Evolutionary conservation across 2,888 invertebrate genomes (phyloP).

Genomic region (Eupeodes luniger): DNA sequence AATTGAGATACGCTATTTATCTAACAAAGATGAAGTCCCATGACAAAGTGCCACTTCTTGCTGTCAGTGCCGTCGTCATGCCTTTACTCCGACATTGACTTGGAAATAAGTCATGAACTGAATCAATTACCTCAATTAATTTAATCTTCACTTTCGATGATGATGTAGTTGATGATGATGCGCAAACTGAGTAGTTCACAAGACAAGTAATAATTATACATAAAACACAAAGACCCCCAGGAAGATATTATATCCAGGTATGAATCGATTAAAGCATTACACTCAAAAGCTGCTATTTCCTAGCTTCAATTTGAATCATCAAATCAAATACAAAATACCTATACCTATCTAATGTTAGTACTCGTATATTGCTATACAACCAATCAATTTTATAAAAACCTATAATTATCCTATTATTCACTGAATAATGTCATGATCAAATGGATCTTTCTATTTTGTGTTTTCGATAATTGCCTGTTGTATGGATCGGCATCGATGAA

Average conservation of each 20-base stretch:
- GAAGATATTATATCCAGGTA: constrained; percentile 8
- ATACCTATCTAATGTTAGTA: constrained; percentile 25
- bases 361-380: constrained; percentile 17
- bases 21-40: constrained; percentile 40
- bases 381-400: constrained; percentile 69
- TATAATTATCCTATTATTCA: constrained; percentile 75
- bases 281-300: constrained; percentile 19
- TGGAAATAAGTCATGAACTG: constrained; percentile 66
- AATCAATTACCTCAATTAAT: constrained; percentile 73
- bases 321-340: background rate
- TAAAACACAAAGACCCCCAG: constrained; percentile 45
- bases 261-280: constrained; percentile 3
- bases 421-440: constrained; percentile 76
- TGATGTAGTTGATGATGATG: constrained; percentile 62
- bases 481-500: background rate
- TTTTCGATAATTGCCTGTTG: background rate
- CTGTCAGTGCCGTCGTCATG: constrained; percentile 38
- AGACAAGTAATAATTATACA: constrained; percentile 23
- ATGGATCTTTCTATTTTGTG: constrained; percentile 47
- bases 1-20: constrained; percentile 28
- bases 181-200: constrained; percentile 11
- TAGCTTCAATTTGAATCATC: constrained; percentile 50
- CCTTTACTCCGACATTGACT: constrained; percentile 51
- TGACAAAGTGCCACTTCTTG: constrained; percentile 41
- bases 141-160: constrained; percentile 72